Evolutionary conservation across 2,113 vertebrate species (phyloP), one percentile per base, ranked within the genome.

Genomic region (Calonectris borealis): DNA sequence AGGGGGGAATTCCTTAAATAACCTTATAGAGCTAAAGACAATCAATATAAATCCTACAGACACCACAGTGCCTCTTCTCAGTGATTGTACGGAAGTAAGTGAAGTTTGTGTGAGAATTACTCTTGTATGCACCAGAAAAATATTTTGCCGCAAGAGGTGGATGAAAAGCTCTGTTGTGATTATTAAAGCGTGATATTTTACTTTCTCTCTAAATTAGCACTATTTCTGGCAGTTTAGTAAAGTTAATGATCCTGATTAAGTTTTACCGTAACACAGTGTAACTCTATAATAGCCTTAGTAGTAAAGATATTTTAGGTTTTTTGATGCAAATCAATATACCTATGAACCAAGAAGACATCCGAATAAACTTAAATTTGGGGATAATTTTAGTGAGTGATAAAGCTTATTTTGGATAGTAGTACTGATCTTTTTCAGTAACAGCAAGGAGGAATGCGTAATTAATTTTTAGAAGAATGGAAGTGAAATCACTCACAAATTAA

Each of bases 1-100:
- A 99, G 99, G 99, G 80, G 99, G 99, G 55, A 99, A 98, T 97
- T 99, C 99, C 66, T 98, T 99, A 95, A 99, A 99, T 97, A 99
- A 99, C 89, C 98, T 99, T 51, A 99, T 99, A 60, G 99, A 99
- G 95, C 97, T 99, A 34, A 99, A 99, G 98, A 99, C 99, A 34
- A 99, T 99, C 90, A 99, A 99, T 95, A 99, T 99, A 95, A 99
- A 99, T 92, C 99, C 99, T 61, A 98, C 99, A 29, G 99, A 99
- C 96, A 99, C 99, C 82, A 99, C 98, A 7, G 99, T 99, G 76
- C 97, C 99, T 26, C 98, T 99, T 38, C 98, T 99, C 18, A 98
- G 96, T 70, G 99, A 99, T 94, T 99, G 99, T 89, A 98, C 98
- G n/a, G 99, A 99, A 98, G 99, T 99, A 93, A 79, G 97, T 95